Evolutionary conservation across 2,797 vertebrate genomes (phyloP).

Genomic region (Mormyrops attenuatus): DNA sequence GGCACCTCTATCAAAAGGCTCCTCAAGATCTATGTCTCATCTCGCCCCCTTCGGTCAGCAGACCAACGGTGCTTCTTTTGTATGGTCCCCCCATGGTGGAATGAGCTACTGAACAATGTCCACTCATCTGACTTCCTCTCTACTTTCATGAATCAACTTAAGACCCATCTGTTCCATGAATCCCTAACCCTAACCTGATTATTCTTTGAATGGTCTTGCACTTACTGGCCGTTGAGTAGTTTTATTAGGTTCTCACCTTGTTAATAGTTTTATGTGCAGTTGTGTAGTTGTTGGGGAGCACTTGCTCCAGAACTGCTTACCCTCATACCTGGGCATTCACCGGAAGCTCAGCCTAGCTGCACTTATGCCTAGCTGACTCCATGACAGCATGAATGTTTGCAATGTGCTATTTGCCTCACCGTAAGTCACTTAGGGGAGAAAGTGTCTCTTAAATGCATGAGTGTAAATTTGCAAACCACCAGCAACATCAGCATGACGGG

Average conservation of each 20-base stretch:
- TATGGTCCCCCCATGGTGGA: not conserved
- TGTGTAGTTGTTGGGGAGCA: not conserved
- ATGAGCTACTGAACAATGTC: not conserved
- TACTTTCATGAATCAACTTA: not conserved
- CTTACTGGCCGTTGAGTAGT: not conserved
- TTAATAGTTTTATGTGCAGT: not conserved
- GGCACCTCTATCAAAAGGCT: not conserved
- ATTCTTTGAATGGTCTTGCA: not conserved
- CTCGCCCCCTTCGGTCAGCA: not conserved
- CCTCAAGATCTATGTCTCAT: not conserved
- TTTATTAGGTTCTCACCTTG: not conserved
- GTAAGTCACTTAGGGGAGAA: not conserved
- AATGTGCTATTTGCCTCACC: not conserved
- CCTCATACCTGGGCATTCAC: not conserved
- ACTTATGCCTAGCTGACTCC: not conserved
- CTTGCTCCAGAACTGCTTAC: not conserved
- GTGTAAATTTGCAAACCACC: not conserved
- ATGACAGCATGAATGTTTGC: not conserved
- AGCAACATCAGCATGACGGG: not conserved
- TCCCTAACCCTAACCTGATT: not conserved
- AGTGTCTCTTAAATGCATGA: not conserved
- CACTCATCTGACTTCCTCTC: not conserved
- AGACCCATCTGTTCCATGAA: not conserved
- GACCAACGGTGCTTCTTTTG: not conserved
- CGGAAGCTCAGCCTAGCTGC: not conserved